phyloP scores from a whole-genome alignment of 2,113 vertebrate species.

The Ceuthmochares aereus region DNA sequence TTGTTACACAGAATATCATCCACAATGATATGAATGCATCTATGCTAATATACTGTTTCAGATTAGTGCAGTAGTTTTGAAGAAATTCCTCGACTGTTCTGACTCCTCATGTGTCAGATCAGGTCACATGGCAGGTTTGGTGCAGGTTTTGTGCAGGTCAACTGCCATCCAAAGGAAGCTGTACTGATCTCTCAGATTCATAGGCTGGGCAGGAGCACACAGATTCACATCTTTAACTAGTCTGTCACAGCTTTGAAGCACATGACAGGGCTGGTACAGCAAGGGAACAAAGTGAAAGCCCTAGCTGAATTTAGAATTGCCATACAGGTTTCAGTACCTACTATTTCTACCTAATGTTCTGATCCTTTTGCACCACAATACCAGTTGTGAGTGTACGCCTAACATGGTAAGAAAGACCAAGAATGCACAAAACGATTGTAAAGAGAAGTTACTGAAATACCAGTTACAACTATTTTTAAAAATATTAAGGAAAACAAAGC shows the following conservation, averaged over 20 bases:
- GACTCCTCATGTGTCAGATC: not conserved
- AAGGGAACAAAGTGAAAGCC: not conserved
- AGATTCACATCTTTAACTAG: not conserved
- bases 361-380: not conserved
- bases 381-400: not conserved
- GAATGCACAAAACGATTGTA: not conserved
- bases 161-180: not conserved
- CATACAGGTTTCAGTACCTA: not conserved
- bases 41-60: not conserved
- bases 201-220: accelerated
- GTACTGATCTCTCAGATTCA: accelerated
- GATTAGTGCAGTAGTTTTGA: not conserved
- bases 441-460: not conserved
- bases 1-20: not conserved
- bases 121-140: not conserved
- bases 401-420: not conserved
- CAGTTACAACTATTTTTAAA: not conserved
- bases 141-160: not conserved
- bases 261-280: accelerated
- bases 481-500: accelerated
- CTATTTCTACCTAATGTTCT: not conserved
- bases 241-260: not conserved
- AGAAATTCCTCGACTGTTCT: not conserved
- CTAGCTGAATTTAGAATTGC: not conserved
- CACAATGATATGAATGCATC: not conserved